phyloP scores from a whole-genome alignment of 2,888 invertebrate species.

The Plebejus anna region DNA sequence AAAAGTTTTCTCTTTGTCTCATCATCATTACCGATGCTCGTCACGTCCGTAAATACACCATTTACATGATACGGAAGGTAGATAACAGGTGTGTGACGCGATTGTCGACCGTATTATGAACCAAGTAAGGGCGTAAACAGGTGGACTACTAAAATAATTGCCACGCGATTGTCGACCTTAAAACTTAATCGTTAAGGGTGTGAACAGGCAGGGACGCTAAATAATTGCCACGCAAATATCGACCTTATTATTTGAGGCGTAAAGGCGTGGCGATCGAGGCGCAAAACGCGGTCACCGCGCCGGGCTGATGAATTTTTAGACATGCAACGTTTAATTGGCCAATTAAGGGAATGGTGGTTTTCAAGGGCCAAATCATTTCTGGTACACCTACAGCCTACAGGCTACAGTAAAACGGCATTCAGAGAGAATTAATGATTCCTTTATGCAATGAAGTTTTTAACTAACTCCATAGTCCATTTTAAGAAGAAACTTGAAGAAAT shows the following conservation, averaged over 20 bases:
- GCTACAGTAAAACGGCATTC: too few relatives aligned
- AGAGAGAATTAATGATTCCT: too few relatives aligned
- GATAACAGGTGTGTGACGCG: slow-evolving; percentile 31
- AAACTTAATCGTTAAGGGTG: too few relatives aligned
- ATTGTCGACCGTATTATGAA: not conserved
- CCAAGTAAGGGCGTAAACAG: not conserved
- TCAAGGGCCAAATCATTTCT: slow-evolving; percentile 1
- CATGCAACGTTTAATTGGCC: slow-evolving; percentile 1
- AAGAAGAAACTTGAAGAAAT: too few relatives aligned
- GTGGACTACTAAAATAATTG: not conserved
- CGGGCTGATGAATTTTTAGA: not conserved
- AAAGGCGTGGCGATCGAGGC: not conserved
- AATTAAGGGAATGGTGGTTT: slow-evolving; percentile 2
- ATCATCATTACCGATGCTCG: not conserved
- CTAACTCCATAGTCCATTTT: too few relatives aligned
- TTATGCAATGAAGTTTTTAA: too few relatives aligned
- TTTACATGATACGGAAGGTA: slow-evolving; percentile 31
- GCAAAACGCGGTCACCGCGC: slow-evolving; percentile 7
- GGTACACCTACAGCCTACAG: not conserved
- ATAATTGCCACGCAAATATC: not conserved
- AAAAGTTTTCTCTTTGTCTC: not conserved
- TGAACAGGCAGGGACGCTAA: not conserved
- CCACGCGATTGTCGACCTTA: slow-evolving; percentile 10
- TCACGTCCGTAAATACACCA: not conserved
- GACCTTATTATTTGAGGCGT: not conserved